phyloP scores from a whole-genome alignment of 1,140 invertebrate species.

The Pseudomyrmex pallidus region DNA sequence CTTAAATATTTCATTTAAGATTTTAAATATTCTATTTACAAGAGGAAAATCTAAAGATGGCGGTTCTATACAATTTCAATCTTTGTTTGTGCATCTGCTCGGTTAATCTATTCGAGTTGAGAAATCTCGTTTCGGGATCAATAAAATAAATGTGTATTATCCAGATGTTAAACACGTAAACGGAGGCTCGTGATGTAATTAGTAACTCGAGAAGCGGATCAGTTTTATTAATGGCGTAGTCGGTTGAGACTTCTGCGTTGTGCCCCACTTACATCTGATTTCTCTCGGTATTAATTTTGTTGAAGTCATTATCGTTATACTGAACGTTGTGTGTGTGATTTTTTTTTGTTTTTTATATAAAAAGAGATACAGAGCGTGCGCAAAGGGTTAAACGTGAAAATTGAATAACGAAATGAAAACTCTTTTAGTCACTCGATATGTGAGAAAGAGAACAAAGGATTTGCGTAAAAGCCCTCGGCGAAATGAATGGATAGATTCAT shows the following conservation, averaged over 20 bases:
- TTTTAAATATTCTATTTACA: not conserved
- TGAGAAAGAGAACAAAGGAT: not conserved
- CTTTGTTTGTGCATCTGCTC: not conserved
- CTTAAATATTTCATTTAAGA: not conserved
- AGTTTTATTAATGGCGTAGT: constrained; percentile 24
- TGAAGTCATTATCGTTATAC: not conserved
- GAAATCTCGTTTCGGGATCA: not conserved
- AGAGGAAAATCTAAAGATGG: not conserved
- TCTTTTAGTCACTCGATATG: not conserved
- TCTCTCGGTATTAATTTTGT: constrained; percentile 22
- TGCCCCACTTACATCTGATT: not conserved
- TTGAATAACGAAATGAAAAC: constrained; percentile 18
- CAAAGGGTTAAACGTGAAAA: constrained; percentile 10
- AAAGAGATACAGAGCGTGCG: no score
- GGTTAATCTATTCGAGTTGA: not conserved
- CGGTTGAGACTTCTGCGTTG: not conserved
- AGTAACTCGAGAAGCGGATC: not conserved
- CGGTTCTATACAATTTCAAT: not conserved
- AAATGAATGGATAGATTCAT: constrained; percentile 28
- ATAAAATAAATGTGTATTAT: constrained; percentile 34
- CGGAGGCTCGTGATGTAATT: constrained; percentile 6
- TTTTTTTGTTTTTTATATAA: no score
- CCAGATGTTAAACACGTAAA: constrained; percentile 5
- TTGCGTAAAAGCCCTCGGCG: not conserved
- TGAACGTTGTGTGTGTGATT: not conserved